Evolutionary conservation across 2,797 vertebrate genomes (phyloP).

Genomic region (Corythornis leucogaster): DNA sequence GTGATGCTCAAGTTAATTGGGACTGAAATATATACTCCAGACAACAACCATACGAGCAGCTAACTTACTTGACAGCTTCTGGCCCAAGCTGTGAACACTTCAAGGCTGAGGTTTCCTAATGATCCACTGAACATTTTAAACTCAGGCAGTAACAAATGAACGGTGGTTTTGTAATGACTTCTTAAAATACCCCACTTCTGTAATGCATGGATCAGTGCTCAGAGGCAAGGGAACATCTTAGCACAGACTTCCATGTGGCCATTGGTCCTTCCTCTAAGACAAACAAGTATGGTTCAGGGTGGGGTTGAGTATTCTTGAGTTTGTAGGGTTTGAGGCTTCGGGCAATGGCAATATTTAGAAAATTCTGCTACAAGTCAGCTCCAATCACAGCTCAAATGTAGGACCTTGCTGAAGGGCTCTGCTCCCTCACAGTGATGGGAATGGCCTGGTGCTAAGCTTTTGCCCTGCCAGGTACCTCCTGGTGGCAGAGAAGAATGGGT

Average conservation of each 20-base stretch:
- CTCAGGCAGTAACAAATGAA: background rate
- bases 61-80: background rate
- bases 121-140: background rate
- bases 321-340: background rate
- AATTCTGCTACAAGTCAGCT: background rate
- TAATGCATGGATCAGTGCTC: background rate
- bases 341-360: background rate
- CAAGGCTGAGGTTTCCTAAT: background rate
- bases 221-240: background rate
- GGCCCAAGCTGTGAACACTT: background rate
- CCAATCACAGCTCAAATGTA: background rate
- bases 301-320: background rate
- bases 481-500: background rate
- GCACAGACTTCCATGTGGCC: background rate
- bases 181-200: background rate
- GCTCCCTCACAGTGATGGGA: fast-evolving
- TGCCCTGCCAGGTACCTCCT: background rate
- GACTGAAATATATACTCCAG: background rate
- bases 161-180: background rate
- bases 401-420: background rate
- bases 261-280: background rate
- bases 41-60: background rate
- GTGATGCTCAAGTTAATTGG: background rate
- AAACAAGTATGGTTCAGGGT: background rate
- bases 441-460: background rate